Base-by-base conservation (phyloP, 2,797 vertebrate genomes). In the Cynodonichthys magdalenae region DNA sequence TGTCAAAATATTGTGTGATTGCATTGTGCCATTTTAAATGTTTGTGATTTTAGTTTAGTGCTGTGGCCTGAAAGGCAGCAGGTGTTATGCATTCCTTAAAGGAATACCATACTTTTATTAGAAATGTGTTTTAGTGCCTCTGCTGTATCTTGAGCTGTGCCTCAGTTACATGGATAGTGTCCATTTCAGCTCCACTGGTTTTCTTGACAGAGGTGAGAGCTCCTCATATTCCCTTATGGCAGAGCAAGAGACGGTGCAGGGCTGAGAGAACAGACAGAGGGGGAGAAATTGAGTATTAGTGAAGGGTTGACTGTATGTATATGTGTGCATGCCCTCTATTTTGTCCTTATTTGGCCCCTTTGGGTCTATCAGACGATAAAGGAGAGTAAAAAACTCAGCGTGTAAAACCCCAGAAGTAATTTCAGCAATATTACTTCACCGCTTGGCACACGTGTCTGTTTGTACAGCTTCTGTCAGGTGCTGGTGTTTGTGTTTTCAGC, bases 381-480 rank as follows among this genome's bases (percentile, higher is more conserved):
- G 46, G 54, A 63, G 31, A 58, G 46, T 31, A 59, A 71, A 59
- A 8, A 57, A 59, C 24, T 24, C 60, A 71, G 53, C 20, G 77
- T 79, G 63, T 63, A 69, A 85, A 87, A 66, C 81, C 80, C 76
- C 78, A 74, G 81, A 86, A 84, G 77, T 80, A 80, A 85, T 87
- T 83, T 86, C 74, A 75, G 73, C 77, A 71, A 79, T 80, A 82
- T 84, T 74, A 57, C 69, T 61, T 54, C 67, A 65, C 58, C 50
- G 45, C 28, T 77, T 20, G 15, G 57, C 80, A 69, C 60, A 84
- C 63, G 7, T 75, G 29, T 42, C 0, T 65, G 56, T 62, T 59
- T 75, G 53, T 52, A 36, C 14, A 53, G 69, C 31, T 66, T 62
- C 14, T 59, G 15, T 28, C 18, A 8, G 27, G 54, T 19, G 17